Conservation (phyloP, 2,113 vertebrate species). For the Hydrochoerus hydrochaeris region DNA sequence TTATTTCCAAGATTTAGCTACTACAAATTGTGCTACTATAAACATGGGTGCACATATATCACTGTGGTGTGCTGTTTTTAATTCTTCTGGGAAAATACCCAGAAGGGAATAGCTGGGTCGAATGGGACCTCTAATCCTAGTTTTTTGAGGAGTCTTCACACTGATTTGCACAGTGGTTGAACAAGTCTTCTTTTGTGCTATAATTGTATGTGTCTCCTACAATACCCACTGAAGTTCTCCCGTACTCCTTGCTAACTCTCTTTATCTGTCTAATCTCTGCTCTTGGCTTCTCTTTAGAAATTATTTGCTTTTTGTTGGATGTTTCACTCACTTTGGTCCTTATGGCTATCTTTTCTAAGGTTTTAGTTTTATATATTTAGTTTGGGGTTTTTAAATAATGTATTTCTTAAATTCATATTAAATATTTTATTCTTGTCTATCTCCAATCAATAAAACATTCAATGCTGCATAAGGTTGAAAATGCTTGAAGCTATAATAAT, state of each 20-base stretch:
- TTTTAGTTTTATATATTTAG: background rate
- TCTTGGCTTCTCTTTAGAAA: background rate
- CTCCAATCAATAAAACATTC: background rate
- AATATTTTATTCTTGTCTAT: background rate
- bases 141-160: too few species aligned
- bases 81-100: too few species aligned
- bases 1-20: too few species aligned
- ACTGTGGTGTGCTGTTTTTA: too few species aligned
- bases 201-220: background rate
- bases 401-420: background rate
- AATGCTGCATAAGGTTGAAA: background rate
- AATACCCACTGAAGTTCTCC: too few species aligned
- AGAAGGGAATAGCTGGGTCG: too few species aligned
- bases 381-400: background rate
- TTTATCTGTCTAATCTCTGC: background rate
- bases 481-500: background rate
- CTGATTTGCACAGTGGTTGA: too few species aligned
- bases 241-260: background rate
- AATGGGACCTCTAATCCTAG: too few species aligned
- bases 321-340: background rate
- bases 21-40: too few species aligned
- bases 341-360: background rate
- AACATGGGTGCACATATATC: too few species aligned
- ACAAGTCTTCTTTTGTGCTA: background rate
- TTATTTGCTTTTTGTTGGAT: background rate